These are phyloP conservation scores for Rhegmatorhina hoffmannsi DNA, from an alignment of 2,113 vertebrate species.

Conservation along the genomic window DNA sequence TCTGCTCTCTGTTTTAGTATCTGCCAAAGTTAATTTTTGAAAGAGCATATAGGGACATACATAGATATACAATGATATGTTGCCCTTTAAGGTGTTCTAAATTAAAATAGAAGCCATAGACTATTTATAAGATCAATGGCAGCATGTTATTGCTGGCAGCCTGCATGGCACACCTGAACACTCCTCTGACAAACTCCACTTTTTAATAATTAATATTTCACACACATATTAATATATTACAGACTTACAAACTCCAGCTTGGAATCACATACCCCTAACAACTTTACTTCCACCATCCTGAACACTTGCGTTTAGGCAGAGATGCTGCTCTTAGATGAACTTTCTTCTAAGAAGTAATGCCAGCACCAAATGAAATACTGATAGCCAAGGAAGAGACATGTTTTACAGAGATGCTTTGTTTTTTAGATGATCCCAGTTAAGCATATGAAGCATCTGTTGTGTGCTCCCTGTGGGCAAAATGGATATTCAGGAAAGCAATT, in stretches of 20 bases:
- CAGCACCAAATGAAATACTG: background rate
- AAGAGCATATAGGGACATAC: background rate
- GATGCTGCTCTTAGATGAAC: background rate
- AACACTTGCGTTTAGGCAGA: background rate
- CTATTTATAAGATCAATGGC: background rate
- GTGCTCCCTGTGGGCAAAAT: background rate
- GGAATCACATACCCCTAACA: background rate
- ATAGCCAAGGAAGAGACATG: background rate
- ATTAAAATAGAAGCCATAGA: background rate
- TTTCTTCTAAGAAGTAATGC: background rate
- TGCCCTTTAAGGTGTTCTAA: constrained; percentile 18
- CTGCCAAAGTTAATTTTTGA: background rate
- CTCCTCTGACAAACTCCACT: background rate
- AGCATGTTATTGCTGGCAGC: background rate
- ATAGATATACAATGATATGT: background rate
- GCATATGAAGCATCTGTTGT: background rate
- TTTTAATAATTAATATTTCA: background rate
- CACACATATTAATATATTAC: background rate
- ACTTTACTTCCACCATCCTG: background rate
- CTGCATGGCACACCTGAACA: background rate
- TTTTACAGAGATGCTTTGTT: background rate
- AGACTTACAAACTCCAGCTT: background rate
- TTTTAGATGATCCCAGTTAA: background rate
- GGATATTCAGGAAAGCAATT: constrained; percentile 2
- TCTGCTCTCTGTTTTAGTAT: background rate